Conservation (phyloP, 1,140 invertebrate species). For the Lepeophtheirus salmonis region DNA sequence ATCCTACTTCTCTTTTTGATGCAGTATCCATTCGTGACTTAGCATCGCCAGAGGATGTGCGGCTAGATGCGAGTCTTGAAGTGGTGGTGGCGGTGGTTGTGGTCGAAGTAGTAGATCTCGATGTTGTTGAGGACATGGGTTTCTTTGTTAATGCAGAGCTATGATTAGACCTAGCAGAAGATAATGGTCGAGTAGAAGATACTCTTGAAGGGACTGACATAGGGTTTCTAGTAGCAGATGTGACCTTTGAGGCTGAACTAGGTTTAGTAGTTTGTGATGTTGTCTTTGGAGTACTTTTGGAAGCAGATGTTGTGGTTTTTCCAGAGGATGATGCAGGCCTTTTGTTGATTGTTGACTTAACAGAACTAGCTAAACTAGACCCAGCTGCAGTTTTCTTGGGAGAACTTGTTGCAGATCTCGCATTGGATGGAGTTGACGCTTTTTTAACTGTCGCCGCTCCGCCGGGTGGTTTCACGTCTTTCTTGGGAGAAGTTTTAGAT, state of each 20-base stretch:
- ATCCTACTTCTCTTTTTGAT: no score
- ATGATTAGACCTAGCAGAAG: not conserved
- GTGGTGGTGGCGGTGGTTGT: not conserved
- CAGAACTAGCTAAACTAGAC: not conserved
- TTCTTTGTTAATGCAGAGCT: not conserved
- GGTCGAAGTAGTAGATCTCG: not conserved
- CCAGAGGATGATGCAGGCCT: not conserved
- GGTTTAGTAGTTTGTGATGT: not conserved
- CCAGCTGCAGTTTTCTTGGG: not conserved
- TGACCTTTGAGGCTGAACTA: not conserved
- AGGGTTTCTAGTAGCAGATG: not conserved
- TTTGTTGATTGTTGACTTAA: not conserved
- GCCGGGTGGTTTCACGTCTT: not conserved
- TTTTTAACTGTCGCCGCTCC: no score
- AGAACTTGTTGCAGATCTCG: not conserved
- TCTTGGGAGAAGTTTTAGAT: not conserved
- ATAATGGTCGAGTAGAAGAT: no score
- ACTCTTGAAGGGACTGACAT: no score
- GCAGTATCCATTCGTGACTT: no score
- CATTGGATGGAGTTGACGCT: not conserved
- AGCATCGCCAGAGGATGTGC: no score
- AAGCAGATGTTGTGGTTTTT: not conserved
- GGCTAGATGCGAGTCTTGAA: no score
- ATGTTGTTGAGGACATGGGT: not conserved
- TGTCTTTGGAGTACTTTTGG: not conserved